phyloP scores from a whole-genome alignment of 2,113 vertebrate species.

The Megaptera novaeangliae region DNA sequence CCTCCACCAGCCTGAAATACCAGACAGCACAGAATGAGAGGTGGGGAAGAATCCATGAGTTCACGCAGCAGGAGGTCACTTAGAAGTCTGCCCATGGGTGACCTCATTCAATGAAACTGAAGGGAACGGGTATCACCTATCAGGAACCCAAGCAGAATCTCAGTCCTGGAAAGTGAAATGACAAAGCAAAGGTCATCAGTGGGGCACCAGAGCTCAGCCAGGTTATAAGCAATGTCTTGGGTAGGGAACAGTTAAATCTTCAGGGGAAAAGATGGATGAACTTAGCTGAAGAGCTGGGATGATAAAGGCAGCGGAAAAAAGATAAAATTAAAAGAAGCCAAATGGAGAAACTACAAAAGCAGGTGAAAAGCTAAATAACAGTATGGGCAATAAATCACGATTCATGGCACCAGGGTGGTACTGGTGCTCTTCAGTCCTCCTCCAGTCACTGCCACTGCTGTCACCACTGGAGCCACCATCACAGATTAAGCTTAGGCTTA shows the following conservation, averaged over 20 bases:
- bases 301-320: neutral
- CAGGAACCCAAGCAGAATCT: neutral
- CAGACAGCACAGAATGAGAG: neutral
- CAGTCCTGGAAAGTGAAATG: neutral
- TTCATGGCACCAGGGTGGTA: no score
- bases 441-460: neutral
- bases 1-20: neutral
- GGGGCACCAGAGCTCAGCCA: neutral
- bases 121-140: neutral
- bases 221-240: neutral
- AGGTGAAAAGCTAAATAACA: neutral
- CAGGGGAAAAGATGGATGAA: neutral
- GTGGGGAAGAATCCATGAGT: neutral
- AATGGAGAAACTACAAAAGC: neutral
- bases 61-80: neutral
- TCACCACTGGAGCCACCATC: neutral
- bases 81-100: neutral
- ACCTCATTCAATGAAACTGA: neutral
- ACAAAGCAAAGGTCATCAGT: neutral
- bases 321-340: neutral
- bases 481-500: neutral
- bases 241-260: neutral
- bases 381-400: neutral
- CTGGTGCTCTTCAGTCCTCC: neutral
- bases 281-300: neutral